Base-by-base conservation (phyloP, 37 sponge, comb jelly and placozoan species). In the Aphrocallistes beatrix region DNA sequence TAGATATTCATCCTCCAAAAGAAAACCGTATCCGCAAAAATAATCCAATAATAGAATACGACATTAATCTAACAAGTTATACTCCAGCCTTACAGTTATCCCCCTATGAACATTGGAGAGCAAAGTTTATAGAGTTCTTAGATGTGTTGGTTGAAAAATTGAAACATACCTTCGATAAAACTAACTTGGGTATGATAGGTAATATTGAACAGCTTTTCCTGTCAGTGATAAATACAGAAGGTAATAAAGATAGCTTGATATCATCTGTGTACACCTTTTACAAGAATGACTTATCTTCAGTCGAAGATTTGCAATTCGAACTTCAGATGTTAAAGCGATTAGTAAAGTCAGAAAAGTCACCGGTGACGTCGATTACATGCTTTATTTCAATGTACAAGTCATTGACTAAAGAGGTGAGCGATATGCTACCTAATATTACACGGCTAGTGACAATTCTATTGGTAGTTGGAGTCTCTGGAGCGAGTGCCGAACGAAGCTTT, bases 121-220 rank as follows among this genome's bases (percentile, higher is more conserved):
- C 75, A 60, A 19, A 60, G 75, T 32, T 60, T 60, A 60, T 60
- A 60, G 75, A 60, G 25, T 60, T 60, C 75, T 60, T 32, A 60
- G 75, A 60, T 60, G 25, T 60, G 75, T 60, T 60, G 75, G 75
- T 60, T 60, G 75, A 60, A 60, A 60, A 60, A 60, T 60, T 60
- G 75, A 60, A 60, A 60, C 75, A 60, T 8, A 60, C n/a, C n/a
- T n/a, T n/a, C n/a, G n/a, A n/a, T 60, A 60, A 60, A 30, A 60
- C 10, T 19, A 60, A 60, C 75, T 42, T 42, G 45, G 45, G 45
- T 42, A 60, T 60, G n/a, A 60, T 60, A 60, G n/a, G 75, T 60
- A 28, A 60, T 21, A 60, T 60, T 60, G 75, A 60, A 60, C 10
- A 6, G 45, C 45, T 42, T 28, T 25, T 60, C n/a, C n/a, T 60